Conservation (phyloP, 2,113 vertebrate species). For the Crotalus tigris region DNA sequence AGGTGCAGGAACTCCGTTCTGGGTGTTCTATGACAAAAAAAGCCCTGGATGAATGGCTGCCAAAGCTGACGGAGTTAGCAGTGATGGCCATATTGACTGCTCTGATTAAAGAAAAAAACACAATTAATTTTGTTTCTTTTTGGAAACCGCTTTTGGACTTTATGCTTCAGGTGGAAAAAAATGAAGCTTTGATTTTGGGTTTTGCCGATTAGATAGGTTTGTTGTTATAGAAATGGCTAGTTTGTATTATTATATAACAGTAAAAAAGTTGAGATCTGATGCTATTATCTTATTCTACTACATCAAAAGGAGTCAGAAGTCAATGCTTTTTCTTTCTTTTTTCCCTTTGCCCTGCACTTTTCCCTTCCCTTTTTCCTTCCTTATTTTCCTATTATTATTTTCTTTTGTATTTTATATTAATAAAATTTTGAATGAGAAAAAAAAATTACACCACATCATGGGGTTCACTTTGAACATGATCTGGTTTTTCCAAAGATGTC, state of each 20-base stretch:
- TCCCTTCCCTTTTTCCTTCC: background rate
- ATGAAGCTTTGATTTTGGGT: background rate
- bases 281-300: background rate
- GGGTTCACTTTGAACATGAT: background rate
- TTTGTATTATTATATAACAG: background rate
- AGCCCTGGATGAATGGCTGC: background rate
- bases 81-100: background rate
- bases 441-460: background rate
- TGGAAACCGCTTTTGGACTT: background rate
- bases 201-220: background rate
- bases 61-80: background rate
- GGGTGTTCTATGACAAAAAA: too few species aligned
- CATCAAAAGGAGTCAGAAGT: background rate
- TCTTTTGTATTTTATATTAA: background rate
- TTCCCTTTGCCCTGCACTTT: background rate
- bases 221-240: background rate
- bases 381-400: background rate
- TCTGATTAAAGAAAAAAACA: background rate
- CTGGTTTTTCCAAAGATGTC: background rate
- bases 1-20: too few species aligned
- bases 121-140: background rate
- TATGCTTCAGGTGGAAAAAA: background rate
- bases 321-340: background rate
- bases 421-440: background rate
- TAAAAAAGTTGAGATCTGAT: background rate